Percentiles rank a stretch among this genome's conserved stretches.
These are phyloP conservation scores for Halocynthia aurantium DNA, from an alignment of 23 tunicate genomes.

Conservation along the genomic window DNA sequence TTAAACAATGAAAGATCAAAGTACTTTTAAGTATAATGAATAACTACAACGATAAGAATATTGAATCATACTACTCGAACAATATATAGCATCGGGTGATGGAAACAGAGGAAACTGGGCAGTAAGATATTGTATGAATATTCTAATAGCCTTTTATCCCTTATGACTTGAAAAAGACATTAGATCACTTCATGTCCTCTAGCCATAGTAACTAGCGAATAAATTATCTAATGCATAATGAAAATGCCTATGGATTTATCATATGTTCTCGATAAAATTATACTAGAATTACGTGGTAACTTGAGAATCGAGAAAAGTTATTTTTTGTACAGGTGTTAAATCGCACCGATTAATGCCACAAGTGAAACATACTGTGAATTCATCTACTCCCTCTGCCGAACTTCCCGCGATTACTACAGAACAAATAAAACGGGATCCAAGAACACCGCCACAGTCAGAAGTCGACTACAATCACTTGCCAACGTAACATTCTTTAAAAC, in stretches of 20 bases:
- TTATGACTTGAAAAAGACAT: too few species aligned
- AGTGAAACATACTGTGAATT: conserved; percentile 51
- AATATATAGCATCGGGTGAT: too few species aligned
- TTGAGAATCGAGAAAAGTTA: too few species aligned
- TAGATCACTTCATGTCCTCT: too few species aligned
- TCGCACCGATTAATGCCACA: conserved; percentile 58
- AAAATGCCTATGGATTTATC: not conserved
- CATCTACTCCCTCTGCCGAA: conserved; percentile 31
- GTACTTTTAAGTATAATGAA: too few species aligned
- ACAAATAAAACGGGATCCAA: conserved; percentile 27
- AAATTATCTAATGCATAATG: not conserved
- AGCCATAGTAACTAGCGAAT: too few species aligned
- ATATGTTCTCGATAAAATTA: not conserved
- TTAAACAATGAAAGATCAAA: not conserved
- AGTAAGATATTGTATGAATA: too few species aligned
- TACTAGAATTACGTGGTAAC: too few species aligned
- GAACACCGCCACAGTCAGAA: conserved; percentile 92
- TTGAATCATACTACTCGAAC: too few species aligned
- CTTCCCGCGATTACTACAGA: conserved; percentile 1
- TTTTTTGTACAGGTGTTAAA: conserved; percentile 35
- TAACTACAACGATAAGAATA: too few species aligned
- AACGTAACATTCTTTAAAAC: conserved; percentile 22
- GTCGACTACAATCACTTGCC: conserved; percentile 51
- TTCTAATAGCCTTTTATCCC: too few species aligned
- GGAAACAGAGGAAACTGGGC: too few species aligned